A percentile compares a stretch with the other conserved stretches of the same genome.
These are phyloP conservation scores for Drosophila baimaii DNA, from an alignment of 1,140 invertebrate species.

Conservation along the genomic window DNA sequence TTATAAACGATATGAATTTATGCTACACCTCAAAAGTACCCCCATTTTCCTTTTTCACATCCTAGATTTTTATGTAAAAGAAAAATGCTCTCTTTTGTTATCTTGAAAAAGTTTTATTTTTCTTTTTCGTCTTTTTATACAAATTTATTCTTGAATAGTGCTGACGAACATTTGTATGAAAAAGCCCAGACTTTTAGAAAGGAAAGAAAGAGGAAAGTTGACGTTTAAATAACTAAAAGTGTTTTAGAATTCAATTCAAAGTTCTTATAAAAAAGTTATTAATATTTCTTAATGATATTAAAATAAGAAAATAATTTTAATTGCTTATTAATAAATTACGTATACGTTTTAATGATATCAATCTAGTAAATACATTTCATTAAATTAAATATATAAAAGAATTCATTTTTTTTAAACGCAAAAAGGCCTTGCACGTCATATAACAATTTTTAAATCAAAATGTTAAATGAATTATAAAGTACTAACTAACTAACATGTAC, in stretches of 20 bases:
- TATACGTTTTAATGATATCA: too few relatives aligned
- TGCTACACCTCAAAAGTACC: slow-evolving; percentile 37
- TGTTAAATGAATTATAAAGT: too few relatives aligned
- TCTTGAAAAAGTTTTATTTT: slow-evolving; percentile 21
- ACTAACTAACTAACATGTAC: too few relatives aligned
- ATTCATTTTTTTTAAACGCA: too few relatives aligned
- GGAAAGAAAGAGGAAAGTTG: not conserved
- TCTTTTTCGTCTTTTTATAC: slow-evolving; percentile 1
- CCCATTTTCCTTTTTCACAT: slow-evolving; percentile 9
- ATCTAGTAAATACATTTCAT: too few relatives aligned
- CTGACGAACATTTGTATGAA: not conserved
- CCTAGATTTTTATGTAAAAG: slow-evolving; percentile 11
- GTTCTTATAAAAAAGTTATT: too few relatives aligned
- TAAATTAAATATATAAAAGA: too few relatives aligned
- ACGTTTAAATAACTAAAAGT: not conserved
- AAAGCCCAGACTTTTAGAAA: not conserved
- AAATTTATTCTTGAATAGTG: slow-evolving; percentile 1
- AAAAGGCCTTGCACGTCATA: too few relatives aligned
- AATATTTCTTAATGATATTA: too few relatives aligned
- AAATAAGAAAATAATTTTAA: too few relatives aligned
- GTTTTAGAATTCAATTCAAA: not conserved
- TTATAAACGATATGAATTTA: slow-evolving; percentile 59
- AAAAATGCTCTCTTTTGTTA: slow-evolving; percentile 34
- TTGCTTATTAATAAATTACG: too few relatives aligned
- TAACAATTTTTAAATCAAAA: too few relatives aligned